Evolutionary conservation across 2,888 invertebrate genomes (phyloP), one percentile per base, ranked within the genome.

Genomic region (Pseudococcus jackbeardsleyi): DNA sequence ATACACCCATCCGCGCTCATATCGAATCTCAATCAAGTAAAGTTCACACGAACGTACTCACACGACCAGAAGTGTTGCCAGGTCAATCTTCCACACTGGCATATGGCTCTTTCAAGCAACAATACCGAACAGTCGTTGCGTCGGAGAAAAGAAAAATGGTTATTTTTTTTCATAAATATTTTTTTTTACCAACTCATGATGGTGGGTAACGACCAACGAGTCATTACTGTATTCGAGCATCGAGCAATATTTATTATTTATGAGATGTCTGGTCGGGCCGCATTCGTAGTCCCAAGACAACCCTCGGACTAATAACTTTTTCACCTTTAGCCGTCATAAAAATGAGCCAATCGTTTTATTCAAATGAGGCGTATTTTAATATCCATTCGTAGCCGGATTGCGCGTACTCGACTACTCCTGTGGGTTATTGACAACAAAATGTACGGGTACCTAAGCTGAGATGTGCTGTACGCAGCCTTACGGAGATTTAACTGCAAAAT

Each of bases 261-360:
- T 82, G 79, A 46, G 46, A 46, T 82, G 79, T 82, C 79, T 82
- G 17, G 79, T 46, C 79, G 79, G 17, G 77, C 39, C 12, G 72
- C 72, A 7, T 33, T 72, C 72, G 19, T 42, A 19, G 79, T 26
- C n/a, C 46, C 17, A 12, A 11, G 79, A 46, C 79, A 82, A 82
- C 46, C 79, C 79, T 82, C 19, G 33, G 79, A 82, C 79, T 82
- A 82, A 82, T 82, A 82, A 82, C 79, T 82, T 82, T 82, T 82
- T 82, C 79, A 82, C 79, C 79, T 82, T 77, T 82, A 46, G 79
- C n/a, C 79, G 79, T 82, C 79, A 46, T 82, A 82, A 82, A 82
- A 82, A 82, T 82, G 46, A 82, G 46, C 42, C 42, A 82, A 82
- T 82, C 46, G 79, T 42, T 82, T 82, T 82, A 82, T 82, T 82